Percentiles rank a stretch among this genome's conserved stretches.
Conservation (phyloP, 2,113 vertebrate species). For the Saimiri boliviensis region DNA sequence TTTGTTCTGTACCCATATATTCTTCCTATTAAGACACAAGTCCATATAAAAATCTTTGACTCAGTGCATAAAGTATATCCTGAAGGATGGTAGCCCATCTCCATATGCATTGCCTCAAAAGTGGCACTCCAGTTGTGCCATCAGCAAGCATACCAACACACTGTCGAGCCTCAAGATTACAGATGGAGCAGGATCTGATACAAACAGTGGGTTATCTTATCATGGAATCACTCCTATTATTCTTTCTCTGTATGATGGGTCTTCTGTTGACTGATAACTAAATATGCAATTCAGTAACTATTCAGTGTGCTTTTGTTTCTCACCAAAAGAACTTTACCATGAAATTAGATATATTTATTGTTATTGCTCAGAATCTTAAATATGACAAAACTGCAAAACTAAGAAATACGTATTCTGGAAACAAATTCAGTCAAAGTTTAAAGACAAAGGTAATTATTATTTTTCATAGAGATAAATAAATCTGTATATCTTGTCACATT, state of each 20-base stretch:
- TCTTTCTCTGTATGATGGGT: background rate
- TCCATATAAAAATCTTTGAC: background rate
- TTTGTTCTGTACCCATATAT: background rate
- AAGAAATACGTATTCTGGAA: background rate
- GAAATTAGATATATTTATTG: background rate
- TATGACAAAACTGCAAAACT: background rate
- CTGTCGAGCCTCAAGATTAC: background rate
- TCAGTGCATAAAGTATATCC: background rate
- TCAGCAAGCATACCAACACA: background rate
- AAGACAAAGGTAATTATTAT: background rate
- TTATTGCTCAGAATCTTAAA: background rate
- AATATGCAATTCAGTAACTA: background rate
- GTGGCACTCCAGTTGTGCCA: background rate
- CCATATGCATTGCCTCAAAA: background rate
- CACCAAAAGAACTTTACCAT: background rate
- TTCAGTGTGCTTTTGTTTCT: background rate
- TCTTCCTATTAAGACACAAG: background rate
- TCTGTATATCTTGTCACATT: background rate
- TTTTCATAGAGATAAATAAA: background rate
- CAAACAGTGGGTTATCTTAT: background rate
- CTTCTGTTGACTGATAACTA: background rate
- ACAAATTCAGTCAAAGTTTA: background rate
- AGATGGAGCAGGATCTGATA: background rate
- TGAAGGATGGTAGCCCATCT: background rate
- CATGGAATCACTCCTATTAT: background rate